Evolutionary conservation across 1,140 invertebrate genomes (phyloP).

Genomic region (Drosophila malerkotliana): DNA sequence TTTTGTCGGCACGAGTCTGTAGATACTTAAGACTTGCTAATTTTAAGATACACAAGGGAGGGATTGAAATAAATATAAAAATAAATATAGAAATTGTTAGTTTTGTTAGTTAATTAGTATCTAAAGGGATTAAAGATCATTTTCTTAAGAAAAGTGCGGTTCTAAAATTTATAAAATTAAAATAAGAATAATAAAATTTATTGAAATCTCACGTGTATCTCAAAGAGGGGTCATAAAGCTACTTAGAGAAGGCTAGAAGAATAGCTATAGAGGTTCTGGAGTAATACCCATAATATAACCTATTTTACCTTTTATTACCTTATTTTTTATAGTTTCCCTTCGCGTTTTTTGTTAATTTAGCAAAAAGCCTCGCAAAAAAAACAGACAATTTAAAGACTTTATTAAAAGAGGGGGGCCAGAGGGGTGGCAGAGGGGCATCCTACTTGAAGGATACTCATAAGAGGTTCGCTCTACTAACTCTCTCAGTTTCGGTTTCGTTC

Average conservation of each 20-base stretch:
- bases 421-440: slow-evolving; percentile 2
- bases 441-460: slow-evolving; percentile 18
- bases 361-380: slow-evolving; percentile 76
- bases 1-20: slow-evolving; percentile 30
- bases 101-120: background rate
- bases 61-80: background rate
- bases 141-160: too few relatives aligned
- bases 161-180: too few relatives aligned
- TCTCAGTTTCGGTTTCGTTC: background rate
- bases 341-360: slow-evolving; percentile 69
- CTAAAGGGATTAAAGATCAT: background rate
- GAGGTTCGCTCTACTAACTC: background rate
- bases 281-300: slow-evolving; percentile 3
- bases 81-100: background rate
- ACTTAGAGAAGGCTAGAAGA: too few relatives aligned
- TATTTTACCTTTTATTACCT: slow-evolving; percentile 20
- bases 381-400: slow-evolving; percentile 72
- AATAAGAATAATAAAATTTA: too few relatives aligned
- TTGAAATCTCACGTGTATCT: too few relatives aligned
- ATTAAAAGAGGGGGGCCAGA: slow-evolving; percentile 36
- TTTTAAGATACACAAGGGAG: background rate
- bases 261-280: too few relatives aligned
- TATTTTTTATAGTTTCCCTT: slow-evolving; percentile 63
- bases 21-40: background rate
- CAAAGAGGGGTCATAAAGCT: too few relatives aligned